Conservation (phyloP, 2,113 vertebrate species). For the Tupaia tana region DNA sequence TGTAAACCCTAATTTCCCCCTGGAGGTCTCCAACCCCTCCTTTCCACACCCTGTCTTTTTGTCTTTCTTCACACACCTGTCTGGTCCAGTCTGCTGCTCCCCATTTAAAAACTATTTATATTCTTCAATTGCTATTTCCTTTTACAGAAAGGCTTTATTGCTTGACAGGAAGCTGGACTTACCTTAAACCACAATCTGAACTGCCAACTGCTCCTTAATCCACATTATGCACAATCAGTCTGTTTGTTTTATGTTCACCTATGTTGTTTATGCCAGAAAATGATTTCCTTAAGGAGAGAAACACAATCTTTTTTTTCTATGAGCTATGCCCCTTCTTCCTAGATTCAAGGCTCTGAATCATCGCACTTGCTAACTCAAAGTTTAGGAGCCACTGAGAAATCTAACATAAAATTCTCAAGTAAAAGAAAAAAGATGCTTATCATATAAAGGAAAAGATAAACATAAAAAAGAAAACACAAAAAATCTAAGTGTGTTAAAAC, state of each 20-base stretch:
- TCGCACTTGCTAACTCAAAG: not conserved
- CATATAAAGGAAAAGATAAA: slow-evolving; percentile 1
- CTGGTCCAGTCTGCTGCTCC: not conserved
- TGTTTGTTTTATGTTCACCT: slow-evolving; percentile 1
- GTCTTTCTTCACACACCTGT: not conserved
- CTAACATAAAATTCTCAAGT: slow-evolving; percentile 1
- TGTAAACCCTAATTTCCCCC: not conserved
- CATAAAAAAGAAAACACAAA: slow-evolving; percentile 15
- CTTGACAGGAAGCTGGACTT: not conserved
- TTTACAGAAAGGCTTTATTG: slow-evolving; percentile 37
- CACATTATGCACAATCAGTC: not conserved
- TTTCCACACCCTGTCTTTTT: not conserved
- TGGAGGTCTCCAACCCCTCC: not conserved
- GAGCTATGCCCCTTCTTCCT: not conserved
- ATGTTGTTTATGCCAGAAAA: not conserved
- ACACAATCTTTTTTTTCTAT: slow-evolving; percentile 9
- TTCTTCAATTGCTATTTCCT: not conserved
- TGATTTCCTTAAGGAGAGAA: slow-evolving; percentile 21
- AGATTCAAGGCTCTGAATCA: not conserved
- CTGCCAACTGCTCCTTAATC: not conserved
- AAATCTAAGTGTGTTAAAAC: not conserved
- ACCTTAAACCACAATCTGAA: slow-evolving; percentile 32
- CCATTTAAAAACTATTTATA: not conserved
- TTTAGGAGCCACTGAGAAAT: not conserved
- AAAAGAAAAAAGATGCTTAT: not conserved